Conservation (phyloP, 1,140 invertebrate genomes). For the Drosophila melanogaster region DNA sequence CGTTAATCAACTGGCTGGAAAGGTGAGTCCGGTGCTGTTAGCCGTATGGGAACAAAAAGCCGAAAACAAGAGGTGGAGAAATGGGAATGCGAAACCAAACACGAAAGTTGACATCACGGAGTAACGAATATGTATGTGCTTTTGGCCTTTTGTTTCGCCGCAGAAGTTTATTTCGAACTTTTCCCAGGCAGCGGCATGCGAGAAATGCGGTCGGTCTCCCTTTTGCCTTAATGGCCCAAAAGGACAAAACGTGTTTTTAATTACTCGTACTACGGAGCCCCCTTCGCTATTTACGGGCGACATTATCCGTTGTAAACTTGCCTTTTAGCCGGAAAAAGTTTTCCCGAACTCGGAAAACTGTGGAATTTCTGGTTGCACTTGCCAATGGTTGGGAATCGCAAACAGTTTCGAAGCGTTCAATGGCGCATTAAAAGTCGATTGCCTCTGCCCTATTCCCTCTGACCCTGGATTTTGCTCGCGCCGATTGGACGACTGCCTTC, state of each 20-base stretch:
- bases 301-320: conserved; percentile 35
- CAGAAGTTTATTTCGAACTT: conserved; percentile 79
- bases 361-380: conserved; percentile 26
- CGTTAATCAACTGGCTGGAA: conserved; percentile 73
- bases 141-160: conserved; percentile 48
- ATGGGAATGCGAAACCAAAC: conserved; percentile 63
- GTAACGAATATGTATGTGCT: conserved; percentile 44
- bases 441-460: conserved; percentile 29
- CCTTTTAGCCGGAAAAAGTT: conserved; percentile 38
- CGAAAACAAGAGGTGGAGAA: conserved; percentile 23
- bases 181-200: conserved; percentile 68
- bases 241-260: conserved; percentile 81
- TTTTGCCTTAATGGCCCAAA: conserved; percentile 26
- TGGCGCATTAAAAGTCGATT: conserved; percentile 82
- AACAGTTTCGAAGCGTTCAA: conserved; percentile 80
- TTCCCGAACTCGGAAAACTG: conserved; percentile 14
- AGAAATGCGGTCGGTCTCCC: conserved; percentile 56
- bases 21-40: conserved; percentile 45
- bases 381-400: conserved; percentile 56
- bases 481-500: conserved; percentile 26
- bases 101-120: conserved; percentile 79
- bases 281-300: conserved; percentile 41
- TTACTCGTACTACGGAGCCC: conserved; percentile 62
- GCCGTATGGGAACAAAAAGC: conserved; percentile 33
- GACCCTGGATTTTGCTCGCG: conserved; percentile 9